Evolutionary conservation across 2,113 vertebrate species (phyloP).

Genomic region (Ondatra zibethicus): DNA sequence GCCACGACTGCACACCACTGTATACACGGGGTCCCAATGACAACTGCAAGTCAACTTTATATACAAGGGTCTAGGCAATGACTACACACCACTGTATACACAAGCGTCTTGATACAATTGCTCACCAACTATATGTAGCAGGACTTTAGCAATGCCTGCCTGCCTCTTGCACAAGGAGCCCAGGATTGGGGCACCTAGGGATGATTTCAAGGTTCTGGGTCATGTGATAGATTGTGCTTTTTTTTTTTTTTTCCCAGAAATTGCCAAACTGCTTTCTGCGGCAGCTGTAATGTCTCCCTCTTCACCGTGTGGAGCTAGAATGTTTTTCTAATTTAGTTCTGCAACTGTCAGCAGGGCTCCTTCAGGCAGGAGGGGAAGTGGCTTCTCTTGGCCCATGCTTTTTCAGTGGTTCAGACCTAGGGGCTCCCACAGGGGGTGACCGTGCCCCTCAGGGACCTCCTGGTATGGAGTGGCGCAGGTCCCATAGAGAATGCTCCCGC

Average conservation of each 20-base stretch:
- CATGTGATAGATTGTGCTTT: not conserved
- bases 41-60: too few species aligned
- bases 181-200: too few species aligned
- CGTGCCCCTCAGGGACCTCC: not conserved
- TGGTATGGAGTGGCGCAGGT: too few species aligned
- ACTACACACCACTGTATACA: not conserved
- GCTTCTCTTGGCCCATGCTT: not conserved
- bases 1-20: not conserved
- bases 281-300: not conserved
- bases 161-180: not conserved
- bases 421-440: not conserved
- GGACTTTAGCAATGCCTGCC: too few species aligned
- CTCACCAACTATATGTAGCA: not conserved
- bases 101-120: not conserved
- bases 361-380: not conserved
- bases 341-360: rapidly evolving
- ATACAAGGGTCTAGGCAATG: not conserved
- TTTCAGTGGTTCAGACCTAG: not conserved
- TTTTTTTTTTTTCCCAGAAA: not conserved
- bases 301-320: not conserved
- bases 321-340: not conserved
- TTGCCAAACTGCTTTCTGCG: not conserved
- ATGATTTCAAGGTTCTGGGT: not conserved
- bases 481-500: not conserved
- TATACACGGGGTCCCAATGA: not conserved